Base-by-base conservation (phyloP, 2,888 invertebrate genomes). In the Gortyna flavago region DNA sequence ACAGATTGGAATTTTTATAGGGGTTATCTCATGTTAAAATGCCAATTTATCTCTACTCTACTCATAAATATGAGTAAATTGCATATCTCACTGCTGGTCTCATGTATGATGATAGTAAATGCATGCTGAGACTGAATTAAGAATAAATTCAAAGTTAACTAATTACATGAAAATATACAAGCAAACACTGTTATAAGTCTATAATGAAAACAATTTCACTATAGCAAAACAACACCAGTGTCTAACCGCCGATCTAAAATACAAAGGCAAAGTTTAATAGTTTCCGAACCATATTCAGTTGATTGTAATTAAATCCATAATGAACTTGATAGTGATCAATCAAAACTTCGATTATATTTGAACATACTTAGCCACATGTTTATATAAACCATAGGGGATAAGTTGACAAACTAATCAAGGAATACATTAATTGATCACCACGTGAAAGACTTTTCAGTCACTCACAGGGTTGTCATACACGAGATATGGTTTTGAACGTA, bases 181-280 rank as follows among this genome's bases (percentile, higher is more conserved):
- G 32, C 41, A n/a, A 35, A 32, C 57, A 44, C 2, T 44, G 35
- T 21, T n/a, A 13, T 6, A 29, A 57, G 59, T 9, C 0, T 32
- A 9, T 21, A 13, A 1, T 16, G 18, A 77, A 51, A 68, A 21
- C n/a, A 4, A 67, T 44, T 65, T 35, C 16, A 38, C 1, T 35
- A n/a, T 2, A 72, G 13, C 16, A 29, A 35, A 79, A 54, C 59
- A 35, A 69, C 21, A 59, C 32, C 9, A 71, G 7, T 11, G 2
- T 11, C 11, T 51, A 73, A 61, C 61, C 72, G 0, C 51, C 5
- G 13, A 44, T 41, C 35, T 57, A 54, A 78, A 79, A 71, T 71
- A 78, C 72, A 80, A 79, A 78, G 69, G 13, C 78, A 67, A 79
- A 87, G 74, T 87, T 83, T 75, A 79, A 79, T 85, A 85, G 87